These are phyloP conservation scores for Falco peregrinus DNA, from an alignment of 2,797 vertebrate species.

Conservation along the genomic window DNA sequence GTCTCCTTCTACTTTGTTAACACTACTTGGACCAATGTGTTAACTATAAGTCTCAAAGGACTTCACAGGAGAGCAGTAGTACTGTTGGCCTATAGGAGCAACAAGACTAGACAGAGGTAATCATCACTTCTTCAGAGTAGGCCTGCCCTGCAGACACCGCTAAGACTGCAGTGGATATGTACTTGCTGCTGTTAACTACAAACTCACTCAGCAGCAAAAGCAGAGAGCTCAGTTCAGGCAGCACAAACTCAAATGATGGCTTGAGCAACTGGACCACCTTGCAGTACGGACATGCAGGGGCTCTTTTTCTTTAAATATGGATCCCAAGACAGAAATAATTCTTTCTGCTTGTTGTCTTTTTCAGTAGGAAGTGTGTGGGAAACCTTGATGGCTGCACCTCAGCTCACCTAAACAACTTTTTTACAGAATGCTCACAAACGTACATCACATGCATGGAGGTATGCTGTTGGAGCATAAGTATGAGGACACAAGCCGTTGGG, in stretches of 20 bases:
- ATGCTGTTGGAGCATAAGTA: neutral
- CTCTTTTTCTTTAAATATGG: neutral
- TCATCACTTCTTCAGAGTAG: neutral
- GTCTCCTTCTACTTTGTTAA: neutral
- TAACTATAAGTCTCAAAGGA: neutral
- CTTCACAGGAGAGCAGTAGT: neutral
- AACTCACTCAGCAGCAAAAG: neutral
- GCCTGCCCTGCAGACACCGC: neutral
- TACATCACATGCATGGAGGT: rapidly evolving
- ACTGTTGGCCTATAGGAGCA: neutral
- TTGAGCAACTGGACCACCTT: neutral
- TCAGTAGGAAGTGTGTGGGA: neutral
- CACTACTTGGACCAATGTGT: neutral
- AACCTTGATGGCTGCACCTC: neutral
- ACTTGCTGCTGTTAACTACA: neutral
- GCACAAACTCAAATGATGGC: neutral
- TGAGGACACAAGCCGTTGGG: neutral
- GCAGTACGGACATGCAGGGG: neutral
- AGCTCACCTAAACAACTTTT: neutral
- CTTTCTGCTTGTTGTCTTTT: neutral
- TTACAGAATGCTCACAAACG: neutral
- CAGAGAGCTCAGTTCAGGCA: neutral
- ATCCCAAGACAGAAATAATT: neutral
- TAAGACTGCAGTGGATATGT: neutral
- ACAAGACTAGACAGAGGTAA: neutral